phyloP scores from a whole-genome alignment of 2,113 vertebrate genomes.

The Dunckerocampus dactyliophorus region DNA sequence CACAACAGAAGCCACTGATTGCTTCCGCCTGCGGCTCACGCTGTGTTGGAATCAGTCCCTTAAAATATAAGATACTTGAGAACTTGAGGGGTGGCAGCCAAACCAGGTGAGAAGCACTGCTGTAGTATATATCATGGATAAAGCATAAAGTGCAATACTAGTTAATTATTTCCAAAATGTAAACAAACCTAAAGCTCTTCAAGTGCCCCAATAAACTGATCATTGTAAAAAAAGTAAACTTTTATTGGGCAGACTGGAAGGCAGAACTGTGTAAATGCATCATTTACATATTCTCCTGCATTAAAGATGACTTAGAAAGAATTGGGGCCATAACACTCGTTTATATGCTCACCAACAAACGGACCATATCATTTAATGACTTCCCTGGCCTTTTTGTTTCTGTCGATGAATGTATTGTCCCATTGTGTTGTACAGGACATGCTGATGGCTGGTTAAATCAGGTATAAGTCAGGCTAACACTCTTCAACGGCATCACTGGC shows the following conservation, averaged over 20 bases:
- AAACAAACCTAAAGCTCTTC: not conserved
- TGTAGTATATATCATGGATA: no score
- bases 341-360: not conserved
- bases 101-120: no score
- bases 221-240: not conserved
- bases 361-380: not conserved
- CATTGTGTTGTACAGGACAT: not conserved
- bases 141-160: no score
- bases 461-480: slow-evolving; percentile 17
- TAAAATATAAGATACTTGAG: no score
- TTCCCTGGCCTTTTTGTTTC: not conserved
- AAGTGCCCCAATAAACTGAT: not conserved
- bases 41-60: no score
- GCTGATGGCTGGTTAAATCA: slow-evolving; percentile 7
- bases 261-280: not conserved
- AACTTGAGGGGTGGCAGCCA: no score
- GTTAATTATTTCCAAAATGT: no score
- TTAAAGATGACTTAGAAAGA: slow-evolving; percentile 12
- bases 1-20: no score
- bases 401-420: not conserved
- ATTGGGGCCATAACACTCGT: not conserved
- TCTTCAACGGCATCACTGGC: slow-evolving; percentile 11
- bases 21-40: no score
- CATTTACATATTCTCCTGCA: not conserved
- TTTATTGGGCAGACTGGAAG: not conserved